Percentiles rank a stretch among this genome's conserved stretches.
Evolutionary conservation across 2,888 invertebrate species (phyloP).

Genomic region (Drosophila helvetica): DNA sequence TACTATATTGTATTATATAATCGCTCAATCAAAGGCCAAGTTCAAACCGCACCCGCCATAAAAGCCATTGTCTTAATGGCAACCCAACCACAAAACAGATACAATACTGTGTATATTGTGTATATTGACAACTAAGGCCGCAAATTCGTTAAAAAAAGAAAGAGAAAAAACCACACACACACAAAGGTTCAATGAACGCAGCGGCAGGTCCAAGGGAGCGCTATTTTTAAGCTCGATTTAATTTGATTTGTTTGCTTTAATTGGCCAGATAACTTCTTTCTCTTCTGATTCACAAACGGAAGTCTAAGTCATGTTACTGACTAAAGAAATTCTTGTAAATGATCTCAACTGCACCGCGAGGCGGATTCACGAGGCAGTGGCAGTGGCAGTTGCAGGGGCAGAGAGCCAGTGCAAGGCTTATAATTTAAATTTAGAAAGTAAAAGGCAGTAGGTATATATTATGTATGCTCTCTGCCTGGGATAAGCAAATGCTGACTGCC

Average conservation of each 20-base stretch:
- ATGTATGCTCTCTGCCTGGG: conserved; percentile 13
- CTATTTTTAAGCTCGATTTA: conserved; percentile 68
- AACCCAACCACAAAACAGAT: conserved; percentile 49
- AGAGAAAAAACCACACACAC: conserved; percentile 20
- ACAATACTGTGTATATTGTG: conserved; percentile 12
- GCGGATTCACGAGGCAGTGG: neutral
- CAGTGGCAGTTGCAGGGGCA: too few species aligned
- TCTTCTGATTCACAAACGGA: conserved; percentile 62
- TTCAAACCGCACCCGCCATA: conserved; percentile 64
- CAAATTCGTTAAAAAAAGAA: conserved; percentile 30
- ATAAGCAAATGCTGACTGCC: conserved; percentile 23
- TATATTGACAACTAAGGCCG: conserved; percentile 65
- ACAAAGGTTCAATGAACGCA: conserved; percentile 63
- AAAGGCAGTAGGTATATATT: conserved; percentile 44
- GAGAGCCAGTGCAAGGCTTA: conserved; percentile 45
- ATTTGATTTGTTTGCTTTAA: conserved; percentile 72
- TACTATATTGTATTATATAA: conserved; percentile 36
- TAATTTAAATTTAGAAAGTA: conserved; percentile 77
- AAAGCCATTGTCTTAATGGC: conserved; percentile 53
- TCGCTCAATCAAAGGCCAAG: conserved; percentile 61
- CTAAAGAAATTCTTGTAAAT: conserved; percentile 69
- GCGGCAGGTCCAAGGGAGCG: conserved; percentile 56
- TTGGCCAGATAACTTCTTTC: conserved; percentile 51
- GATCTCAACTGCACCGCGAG: conserved; percentile 15
- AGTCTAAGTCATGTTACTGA: conserved; percentile 35